Percentiles rank a stretch among this genome's conserved stretches.
These are phyloP conservation scores for Mythimna ferrago DNA, from an alignment of 2,888 invertebrate genomes.

Conservation along the genomic window DNA sequence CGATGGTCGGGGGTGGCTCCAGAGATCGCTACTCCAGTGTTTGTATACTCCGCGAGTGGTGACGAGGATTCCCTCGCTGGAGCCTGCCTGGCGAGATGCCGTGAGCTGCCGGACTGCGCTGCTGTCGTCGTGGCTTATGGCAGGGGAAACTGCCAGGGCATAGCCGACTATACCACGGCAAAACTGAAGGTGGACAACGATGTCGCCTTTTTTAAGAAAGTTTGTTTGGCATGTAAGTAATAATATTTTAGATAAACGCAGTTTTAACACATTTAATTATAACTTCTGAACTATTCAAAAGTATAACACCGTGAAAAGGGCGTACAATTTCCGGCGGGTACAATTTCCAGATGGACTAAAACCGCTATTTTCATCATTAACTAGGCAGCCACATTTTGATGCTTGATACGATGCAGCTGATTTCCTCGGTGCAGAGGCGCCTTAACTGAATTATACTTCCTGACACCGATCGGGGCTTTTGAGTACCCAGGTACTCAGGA, in stretches of 20 bases:
- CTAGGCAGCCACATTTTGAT: not conserved
- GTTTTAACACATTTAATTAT: too few relatives aligned
- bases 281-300: too few relatives aligned
- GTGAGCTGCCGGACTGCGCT: slow-evolving; percentile 84
- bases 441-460: not conserved
- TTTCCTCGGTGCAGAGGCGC: not conserved
- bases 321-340: too few relatives aligned
- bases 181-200: slow-evolving; percentile 87
- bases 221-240: slow-evolving; percentile 90
- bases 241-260: not conserved
- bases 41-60: slow-evolving; percentile 86
- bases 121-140: slow-evolving; percentile 87
- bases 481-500: not conserved
- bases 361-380: not conserved
- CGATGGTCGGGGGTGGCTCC: slow-evolving; percentile 85
- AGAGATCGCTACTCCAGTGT: slow-evolving; percentile 81
- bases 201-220: slow-evolving; percentile 92
- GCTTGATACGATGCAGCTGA: not conserved
- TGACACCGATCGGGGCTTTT: not conserved
- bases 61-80: slow-evolving; percentile 85
- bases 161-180: slow-evolving; percentile 73
- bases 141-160: slow-evolving; percentile 87
- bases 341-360: too few relatives aligned
- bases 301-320: too few relatives aligned
- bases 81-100: slow-evolving; percentile 85